A percentile compares a stretch with the other conserved stretches of the same genome.
Evolutionary conservation across 1,140 invertebrate species (phyloP).

Genomic region (Drosophila parvula): DNA sequence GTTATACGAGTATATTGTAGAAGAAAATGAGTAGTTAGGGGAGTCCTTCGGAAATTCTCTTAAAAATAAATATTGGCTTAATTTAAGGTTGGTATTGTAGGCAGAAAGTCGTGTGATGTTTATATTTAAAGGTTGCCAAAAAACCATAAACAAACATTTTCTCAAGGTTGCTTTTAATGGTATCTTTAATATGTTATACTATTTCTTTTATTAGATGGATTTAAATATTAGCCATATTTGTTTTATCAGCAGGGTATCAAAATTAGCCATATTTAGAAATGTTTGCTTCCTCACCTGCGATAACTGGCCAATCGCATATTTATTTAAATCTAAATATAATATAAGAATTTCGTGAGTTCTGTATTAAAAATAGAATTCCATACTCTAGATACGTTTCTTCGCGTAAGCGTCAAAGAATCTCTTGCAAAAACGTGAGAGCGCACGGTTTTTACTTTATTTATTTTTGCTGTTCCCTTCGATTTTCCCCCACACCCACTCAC

Average conservation of each 20-base stretch:
- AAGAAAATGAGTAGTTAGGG: background rate
- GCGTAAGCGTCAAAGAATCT: conserved; percentile 71
- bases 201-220: background rate
- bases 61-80: background rate
- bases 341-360: conserved; percentile 26
- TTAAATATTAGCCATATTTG: conserved; percentile 3
- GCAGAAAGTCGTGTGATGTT: background rate
- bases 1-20: background rate
- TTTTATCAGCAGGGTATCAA: background rate
- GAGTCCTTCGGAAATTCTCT: background rate
- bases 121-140: too few relatives aligned
- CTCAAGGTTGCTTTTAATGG: background rate
- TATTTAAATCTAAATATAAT: conserved; percentile 46
- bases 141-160: background rate
- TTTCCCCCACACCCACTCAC: conserved; percentile 47
- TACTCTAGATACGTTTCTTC: conserved; percentile 57
- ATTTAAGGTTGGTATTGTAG: background rate
- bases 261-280: conserved; percentile 9
- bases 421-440: conserved; percentile 76
- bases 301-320: conserved; percentile 55
- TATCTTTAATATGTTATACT: too few relatives aligned
- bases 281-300: conserved; percentile 46
- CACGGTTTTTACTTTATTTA: conserved; percentile 55
- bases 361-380: conserved; percentile 72
- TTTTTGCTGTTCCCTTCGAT: conserved; percentile 36